Evolutionary conservation across 2,888 invertebrate species (phyloP), one percentile per base, ranked within the genome.

Genomic region (Ptilodon capucinus): DNA sequence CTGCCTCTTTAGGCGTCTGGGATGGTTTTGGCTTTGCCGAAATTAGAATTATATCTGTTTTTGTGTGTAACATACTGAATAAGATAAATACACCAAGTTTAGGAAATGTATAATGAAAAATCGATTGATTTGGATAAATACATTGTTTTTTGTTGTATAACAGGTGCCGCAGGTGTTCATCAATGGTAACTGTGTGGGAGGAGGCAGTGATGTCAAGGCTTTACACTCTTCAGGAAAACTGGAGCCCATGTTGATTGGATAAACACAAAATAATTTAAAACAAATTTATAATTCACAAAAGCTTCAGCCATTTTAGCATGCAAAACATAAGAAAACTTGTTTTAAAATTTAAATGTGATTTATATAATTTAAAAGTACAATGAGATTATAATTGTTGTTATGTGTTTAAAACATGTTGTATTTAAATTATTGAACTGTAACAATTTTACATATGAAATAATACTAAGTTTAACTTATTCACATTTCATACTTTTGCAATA

Each of bases 111-210:
- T n/a, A n/a, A n/a, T n/a, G n/a, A n/a, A n/a, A n/a, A n/a, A n/a
- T n/a, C n/a, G n/a, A n/a, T n/a, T n/a, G n/a, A n/a, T n/a, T n/a
- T n/a, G n/a, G n/a, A n/a, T n/a, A n/a, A n/a, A n/a, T n/a, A n/a
- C n/a, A 39, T 18, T 44, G 30, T 57, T 50, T 23, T 23, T 41
- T 48, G 54, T 91, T 90, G n/a, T n/a, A n/a, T n/a, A n/a, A 17
- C 85, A 97, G 96, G 98, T 99, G 2, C 99, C 99, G 0, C 93
- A 98, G 72, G 98, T 99, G 2, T 99, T 99, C 82, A 94, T 99
- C 32, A 95, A 97, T 71, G 97, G 97, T 2, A 94, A 95, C 75
- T 99, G 95, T 77, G 91, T 99, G 47, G 99, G 99, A 4, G 99
- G 98, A 30, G 98, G 98, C 2, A 94, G 95, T 2, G 99, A 99